Conservation (phyloP, 2,888 invertebrate genomes). For the Acronicta aceris region DNA sequence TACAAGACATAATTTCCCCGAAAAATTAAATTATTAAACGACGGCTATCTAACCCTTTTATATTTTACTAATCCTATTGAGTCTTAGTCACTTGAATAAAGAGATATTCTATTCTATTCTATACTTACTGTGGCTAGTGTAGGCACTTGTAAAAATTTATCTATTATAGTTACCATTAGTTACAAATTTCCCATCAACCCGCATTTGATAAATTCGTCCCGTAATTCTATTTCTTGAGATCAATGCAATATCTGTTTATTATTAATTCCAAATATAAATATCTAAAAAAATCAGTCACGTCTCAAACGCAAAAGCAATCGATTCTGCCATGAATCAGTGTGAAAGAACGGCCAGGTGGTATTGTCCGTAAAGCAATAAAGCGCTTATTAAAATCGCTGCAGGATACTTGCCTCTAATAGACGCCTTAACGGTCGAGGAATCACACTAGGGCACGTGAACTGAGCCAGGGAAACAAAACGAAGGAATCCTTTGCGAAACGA, state of each 20-base stretch:
- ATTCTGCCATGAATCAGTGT: conserved; percentile 29
- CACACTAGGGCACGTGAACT: conserved; percentile 39
- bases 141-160: no score
- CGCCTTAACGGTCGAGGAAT: conserved; percentile 49
- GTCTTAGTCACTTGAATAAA: no score
- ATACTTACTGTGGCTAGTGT: no score
- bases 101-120: no score
- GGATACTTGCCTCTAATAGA: conserved; percentile 47
- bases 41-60: no score
- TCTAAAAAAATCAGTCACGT: conserved; percentile 32
- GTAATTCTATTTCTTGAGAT: not conserved
- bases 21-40: no score
- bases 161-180: no score
- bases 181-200: not conserved
- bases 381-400: conserved; percentile 63
- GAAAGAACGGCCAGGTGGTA: conserved; percentile 35
- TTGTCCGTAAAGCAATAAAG: conserved; percentile 56
- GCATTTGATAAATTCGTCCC: not conserved
- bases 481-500: conserved; percentile 48
- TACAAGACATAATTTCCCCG: no score
- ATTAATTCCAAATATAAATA: not conserved
- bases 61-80: no score
- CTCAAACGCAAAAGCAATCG: conserved; percentile 23
- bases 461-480: conserved; percentile 46
- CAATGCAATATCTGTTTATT: not conserved